Base-by-base conservation (phyloP, 2,888 invertebrate genomes). In the Hypomecis punctinalis region DNA sequence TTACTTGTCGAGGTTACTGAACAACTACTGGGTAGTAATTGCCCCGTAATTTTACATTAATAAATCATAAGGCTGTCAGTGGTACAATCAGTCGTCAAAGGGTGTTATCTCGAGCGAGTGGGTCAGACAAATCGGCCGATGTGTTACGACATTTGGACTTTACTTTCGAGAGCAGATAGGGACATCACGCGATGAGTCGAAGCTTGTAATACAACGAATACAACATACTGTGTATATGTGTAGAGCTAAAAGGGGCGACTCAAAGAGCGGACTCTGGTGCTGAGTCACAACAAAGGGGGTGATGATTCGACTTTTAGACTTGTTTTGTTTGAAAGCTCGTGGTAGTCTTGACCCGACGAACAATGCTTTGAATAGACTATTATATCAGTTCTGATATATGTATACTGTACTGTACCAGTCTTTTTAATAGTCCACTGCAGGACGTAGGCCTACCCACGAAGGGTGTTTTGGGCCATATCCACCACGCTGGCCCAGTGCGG, bases 111-210 rank as follows among this genome's bases (percentile, higher is more conserved):
- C 55, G 46, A 53, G 54, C 37, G 55, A 60, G 37, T 63, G 52
- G 66, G 63, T 61, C 67, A 61, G 51, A 55, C 56, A 54, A 61
- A 66, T 68, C 65, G 67, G 58, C 65, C 63, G 68, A 68, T 71
- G 66, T 60, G 35, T 66, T 61, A 63, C 63, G 66, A 53, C 52
- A 40, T 37, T 47, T 55, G 68, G 69, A 70, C 70, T 71, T 70
- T 61, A 65, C 52, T 37, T 40, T 40, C 35, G 33, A 48, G 46
- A 43, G 45, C 52, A 45, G 51, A 61, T 54, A 40, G 10, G 48
- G 42, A 43, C 42, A 55, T 49, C 54, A 45, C 53, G 54, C 53
- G 43, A 60, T 37, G n/a, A 13, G 5, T 55, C 11, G 8, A 46
- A 13, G 36, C 8, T 33, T 52, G 36, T 23, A 23, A 36, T 11